Base-by-base conservation (phyloP, 2,888 invertebrate species). In the Oasisia sp. region DNA sequence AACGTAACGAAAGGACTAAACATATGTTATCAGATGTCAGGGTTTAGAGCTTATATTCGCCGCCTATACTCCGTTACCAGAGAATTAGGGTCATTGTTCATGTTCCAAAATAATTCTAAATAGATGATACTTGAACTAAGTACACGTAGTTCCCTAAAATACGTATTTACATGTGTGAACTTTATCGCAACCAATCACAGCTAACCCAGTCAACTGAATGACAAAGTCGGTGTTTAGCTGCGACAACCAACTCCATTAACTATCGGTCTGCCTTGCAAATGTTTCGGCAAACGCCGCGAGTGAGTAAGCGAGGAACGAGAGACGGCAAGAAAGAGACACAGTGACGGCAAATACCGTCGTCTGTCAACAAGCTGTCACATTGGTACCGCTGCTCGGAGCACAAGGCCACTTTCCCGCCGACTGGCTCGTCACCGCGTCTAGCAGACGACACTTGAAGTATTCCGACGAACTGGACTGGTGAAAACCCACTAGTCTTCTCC, bases 381-480 rank as follows among this genome's bases (percentile, higher is more conserved):
- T 74, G 74, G 74, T 74, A 19, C n/a, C 74, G 27, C 74, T 74
- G 74, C 74, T 7, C 27, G 74, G 27, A n/a, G 27, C 27, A 74
- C 74, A n/a, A 19, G 74, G 27, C 27, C 19, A 7, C 74, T 27
- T 19, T 74, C 19, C n/a, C 74, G 74, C 74, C 74, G 74, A 27
- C n/a, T 74, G 74, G 5, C 27, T 5, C 27, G 74, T 19, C 74
- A 2, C 0, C 74, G 74, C 74, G 74, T 74, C 74, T 74, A 74
- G 74, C 74, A 74, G 74, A 74, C 74, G 74, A 74, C 74, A 74
- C 74, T 74, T 74, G 74, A 74, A 74, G 27, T 74, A 74, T 74
- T 74, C n/a, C 74, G 74, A 19, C n/a, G 74, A 74, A 74, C 74
- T 74, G 5, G 5, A 74, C 74, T 19, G 74, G 74, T 74, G 19